Evolutionary conservation across 2,113 vertebrate species (phyloP).

Genomic region (Beaufortia kweichowensis): DNA sequence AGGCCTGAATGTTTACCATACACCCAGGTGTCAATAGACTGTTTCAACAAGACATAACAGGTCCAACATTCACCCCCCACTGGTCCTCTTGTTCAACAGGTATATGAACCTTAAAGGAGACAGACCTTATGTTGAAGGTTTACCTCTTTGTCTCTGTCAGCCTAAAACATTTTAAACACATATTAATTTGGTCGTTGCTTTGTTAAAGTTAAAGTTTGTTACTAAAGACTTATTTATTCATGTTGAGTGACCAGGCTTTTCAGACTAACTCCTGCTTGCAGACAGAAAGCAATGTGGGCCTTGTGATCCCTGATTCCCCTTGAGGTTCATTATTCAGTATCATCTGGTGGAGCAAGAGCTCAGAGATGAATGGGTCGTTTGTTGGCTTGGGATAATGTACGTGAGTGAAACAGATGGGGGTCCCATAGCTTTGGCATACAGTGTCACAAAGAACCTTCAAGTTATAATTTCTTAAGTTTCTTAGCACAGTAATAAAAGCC

Average conservation of each 20-base stretch:
- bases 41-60: conserved; percentile 14
- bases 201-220: background rate
- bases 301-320: conserved; percentile 44
- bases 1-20: background rate
- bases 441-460: conserved; percentile 9
- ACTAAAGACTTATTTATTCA: background rate
- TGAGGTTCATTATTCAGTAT: conserved; percentile 45
- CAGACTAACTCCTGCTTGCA: background rate
- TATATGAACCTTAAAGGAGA: too few species aligned
- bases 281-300: conserved; percentile 10
- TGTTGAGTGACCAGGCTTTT: background rate
- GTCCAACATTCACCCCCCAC: background rate
- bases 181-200: background rate
- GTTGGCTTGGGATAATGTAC: conserved; percentile 49
- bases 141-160: background rate
- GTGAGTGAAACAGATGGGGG: conserved; percentile 48
- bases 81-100: background rate
- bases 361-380: conserved; percentile 52
- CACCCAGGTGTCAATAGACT: background rate
- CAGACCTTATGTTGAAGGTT: background rate
- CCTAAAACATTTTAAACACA: too few species aligned
- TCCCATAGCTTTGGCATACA: conserved; percentile 8
- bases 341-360: conserved; percentile 39
- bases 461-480: background rate
- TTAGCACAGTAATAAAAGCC: background rate